Base-by-base conservation (phyloP, 2,888 invertebrate species). In the Tetanocera ferruginea region DNA sequence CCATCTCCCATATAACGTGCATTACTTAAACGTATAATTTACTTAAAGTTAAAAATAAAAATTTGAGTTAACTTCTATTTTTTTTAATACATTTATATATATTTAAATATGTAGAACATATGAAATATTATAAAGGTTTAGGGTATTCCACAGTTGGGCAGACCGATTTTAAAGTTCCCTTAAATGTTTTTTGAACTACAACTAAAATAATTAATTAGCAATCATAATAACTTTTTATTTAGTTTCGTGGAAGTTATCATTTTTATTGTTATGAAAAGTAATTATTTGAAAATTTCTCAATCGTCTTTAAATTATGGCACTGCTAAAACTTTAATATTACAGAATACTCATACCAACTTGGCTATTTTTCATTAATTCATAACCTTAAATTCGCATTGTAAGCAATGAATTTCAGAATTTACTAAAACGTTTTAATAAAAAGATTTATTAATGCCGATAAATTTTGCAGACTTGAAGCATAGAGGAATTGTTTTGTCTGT, bases 391-490 rank as follows among this genome's bases (percentile, higher is more conserved):
- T 51, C 49, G 60, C 62, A 62, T 49, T 17, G 28, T 62, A 62
- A 28, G 23, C 37, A 28, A 64, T 51, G 28, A 51, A 49, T 49
- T 51, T 23, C 23, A 74, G 62, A 62, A 34, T 74, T 37, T 67
- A 76, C 9, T 43, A 73, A 51, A 82, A 81, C 80, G 81, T 80
- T 77, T 76, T 71, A 69, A 77, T 78, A 76, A 76, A 79, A 79
- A 80, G 80, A 81, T 82, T 82, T 82, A 82, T 81, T 79, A 82
- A 79, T 80, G 76, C 80, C 80, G 81, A 82, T 82, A 82, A 80
- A 82, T 81, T 83, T 80, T 81, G 77, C 81, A 82, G 76, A 66
- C 31, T 23, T 5, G 11, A 23, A 55, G 28, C 6, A 28, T 69
- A 74, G 74, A 74, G 55, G 64, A 76, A 43, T 43, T 43, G 43